phyloP scores from a whole-genome alignment of 2,797 vertebrate species.

The Austrolebias charrua region DNA sequence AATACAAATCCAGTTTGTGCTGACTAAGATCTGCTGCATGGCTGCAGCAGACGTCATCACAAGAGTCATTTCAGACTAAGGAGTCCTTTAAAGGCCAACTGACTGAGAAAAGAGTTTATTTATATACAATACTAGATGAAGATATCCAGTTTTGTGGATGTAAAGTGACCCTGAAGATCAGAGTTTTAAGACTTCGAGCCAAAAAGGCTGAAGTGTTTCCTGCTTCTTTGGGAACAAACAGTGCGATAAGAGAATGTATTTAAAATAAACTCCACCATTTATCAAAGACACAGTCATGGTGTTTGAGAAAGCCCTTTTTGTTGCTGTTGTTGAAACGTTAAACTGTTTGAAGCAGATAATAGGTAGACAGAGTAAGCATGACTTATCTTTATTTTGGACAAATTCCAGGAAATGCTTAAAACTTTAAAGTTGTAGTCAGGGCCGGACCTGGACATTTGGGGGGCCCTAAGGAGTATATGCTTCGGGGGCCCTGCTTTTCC shows the following conservation, averaged over 20 bases:
- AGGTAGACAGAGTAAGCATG: too few species aligned
- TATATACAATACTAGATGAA: slow-evolving; percentile 36
- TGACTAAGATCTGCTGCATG: slow-evolving; percentile 28
- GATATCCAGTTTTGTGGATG: slow-evolving; percentile 40
- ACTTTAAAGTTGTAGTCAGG: background rate
- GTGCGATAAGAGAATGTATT: slow-evolving; percentile 14
- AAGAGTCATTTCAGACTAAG: slow-evolving; percentile 25
- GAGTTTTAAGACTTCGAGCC: slow-evolving; percentile 22
- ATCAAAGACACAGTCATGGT: background rate
- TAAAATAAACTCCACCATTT: slow-evolving; percentile 11
- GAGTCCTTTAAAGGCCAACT: slow-evolving; percentile 40
- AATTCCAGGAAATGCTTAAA: too few species aligned
- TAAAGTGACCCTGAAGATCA: slow-evolving; percentile 20
- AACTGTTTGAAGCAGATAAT: background rate
- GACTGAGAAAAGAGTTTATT: slow-evolving; percentile 50
- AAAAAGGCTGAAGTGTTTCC: slow-evolving; percentile 31
- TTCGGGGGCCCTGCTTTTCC: too few species aligned
- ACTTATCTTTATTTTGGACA: background rate
- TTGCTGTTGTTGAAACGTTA: background rate
- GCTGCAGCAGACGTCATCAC: slow-evolving; percentile 34
- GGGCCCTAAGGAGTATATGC: too few species aligned
- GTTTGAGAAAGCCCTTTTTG: background rate
- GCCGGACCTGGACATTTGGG: too few species aligned
- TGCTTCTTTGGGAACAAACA: background rate
- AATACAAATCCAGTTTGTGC: slow-evolving; percentile 38